Evolutionary conservation across 2,113 vertebrate species (phyloP), one percentile per base, ranked within the genome.

Genomic region (Coregonus clupeaformis): DNA sequence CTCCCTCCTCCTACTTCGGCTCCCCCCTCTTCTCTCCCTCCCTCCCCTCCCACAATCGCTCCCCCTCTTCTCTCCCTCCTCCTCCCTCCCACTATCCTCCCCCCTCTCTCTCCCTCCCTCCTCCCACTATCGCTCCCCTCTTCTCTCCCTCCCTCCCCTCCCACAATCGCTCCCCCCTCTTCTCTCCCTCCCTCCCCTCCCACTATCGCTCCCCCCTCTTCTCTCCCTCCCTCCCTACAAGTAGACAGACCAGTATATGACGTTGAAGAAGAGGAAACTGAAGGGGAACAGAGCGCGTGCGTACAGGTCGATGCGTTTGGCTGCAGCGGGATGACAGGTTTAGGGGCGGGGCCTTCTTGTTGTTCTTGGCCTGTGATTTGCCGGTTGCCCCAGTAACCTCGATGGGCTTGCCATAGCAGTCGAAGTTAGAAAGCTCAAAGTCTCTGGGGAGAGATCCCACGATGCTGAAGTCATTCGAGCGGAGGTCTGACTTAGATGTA

Each of bases 401-500:
- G 62, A 99, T 96, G 70, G 97, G 95, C 88, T 99, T 98, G 62
- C 97, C 97, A n/a, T 98, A 99, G 91, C 97, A 99, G 93, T 99
- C 97, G 90, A 98, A 99, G 90, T 99, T 99, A n/a, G 97, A 98
- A 68, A 99, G 92, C 84, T 99, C 97, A 91, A 99, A 99, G 94
- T 99, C 97, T 83, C 97, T 94, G 6, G 97, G 97, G 86, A 99
- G 93, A 77, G 97, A 98, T 77, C 97, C 97, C 69, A 99, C 97
- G 0, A 99, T 99, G 92, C 97, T 99, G 91, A 99, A 99, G 91
- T 99, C 97, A 72, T 96, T 97, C 76, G 97, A 95, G 85, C 97
- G 94, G 90, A 99, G 92, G 84, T 99, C 97, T 9, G 97, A 99
- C 91, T 98, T 98, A 2, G 97, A 99, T 16, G 97, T 98, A 81